phyloP scores from a whole-genome alignment of 2,888 invertebrate genomes.

The Furcula furcula region DNA sequence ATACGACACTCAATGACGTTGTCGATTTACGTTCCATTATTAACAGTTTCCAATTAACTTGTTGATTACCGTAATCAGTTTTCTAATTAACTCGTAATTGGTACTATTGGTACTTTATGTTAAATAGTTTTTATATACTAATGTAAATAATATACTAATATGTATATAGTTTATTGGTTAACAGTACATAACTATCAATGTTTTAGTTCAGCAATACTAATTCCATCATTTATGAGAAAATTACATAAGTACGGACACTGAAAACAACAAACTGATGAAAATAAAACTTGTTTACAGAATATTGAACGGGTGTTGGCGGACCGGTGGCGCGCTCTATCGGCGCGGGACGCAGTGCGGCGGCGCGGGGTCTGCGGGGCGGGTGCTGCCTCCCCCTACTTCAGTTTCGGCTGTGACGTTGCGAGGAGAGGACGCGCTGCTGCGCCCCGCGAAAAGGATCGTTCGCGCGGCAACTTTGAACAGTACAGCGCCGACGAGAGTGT shows the following conservation, averaged over 20 bases:
- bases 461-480: constrained; percentile 77
- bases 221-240: not conserved
- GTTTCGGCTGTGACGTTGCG: constrained; percentile 51
- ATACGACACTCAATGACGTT: constrained; percentile 52
- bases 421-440: constrained; percentile 53
- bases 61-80: constrained; percentile 6
- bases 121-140: constrained; percentile 24
- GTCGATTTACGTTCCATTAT: constrained; percentile 42
- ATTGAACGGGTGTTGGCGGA: constrained; percentile 71
- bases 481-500: constrained; percentile 56
- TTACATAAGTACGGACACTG: constrained; percentile 20
- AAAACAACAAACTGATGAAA: constrained; percentile 62
- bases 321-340: constrained; percentile 76
- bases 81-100: constrained; percentile 10
- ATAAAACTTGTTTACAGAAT: constrained; percentile 78
- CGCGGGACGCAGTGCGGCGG: constrained; percentile 34
- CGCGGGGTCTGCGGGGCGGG: constrained; percentile 61
- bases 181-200: not conserved
- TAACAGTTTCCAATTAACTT: constrained; percentile 21
- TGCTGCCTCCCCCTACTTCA: constrained; percentile 73
- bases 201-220: not conserved
- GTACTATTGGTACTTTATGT: constrained; percentile 21
- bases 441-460: constrained; percentile 50
- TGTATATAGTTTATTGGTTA: not conserved
- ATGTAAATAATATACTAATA: constrained; percentile 5